Percentiles rank a stretch among this genome's conserved stretches.
Conservation (phyloP, 2,113 vertebrate genomes). For the Actinemys pallida region DNA sequence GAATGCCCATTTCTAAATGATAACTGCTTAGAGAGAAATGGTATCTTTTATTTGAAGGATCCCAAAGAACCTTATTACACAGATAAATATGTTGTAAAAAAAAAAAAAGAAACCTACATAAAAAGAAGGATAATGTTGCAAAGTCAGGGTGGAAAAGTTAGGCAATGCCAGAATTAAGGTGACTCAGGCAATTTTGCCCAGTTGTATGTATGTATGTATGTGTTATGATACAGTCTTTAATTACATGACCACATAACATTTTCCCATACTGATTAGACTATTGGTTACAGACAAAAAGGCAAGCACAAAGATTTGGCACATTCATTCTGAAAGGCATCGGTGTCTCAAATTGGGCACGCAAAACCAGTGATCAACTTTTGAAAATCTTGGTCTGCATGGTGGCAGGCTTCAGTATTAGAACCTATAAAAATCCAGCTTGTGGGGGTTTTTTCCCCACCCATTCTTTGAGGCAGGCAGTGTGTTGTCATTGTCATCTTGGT, state of each 20-base stretch:
- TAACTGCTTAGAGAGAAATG: constrained; percentile 59
- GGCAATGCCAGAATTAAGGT: not conserved
- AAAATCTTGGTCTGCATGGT: not conserved
- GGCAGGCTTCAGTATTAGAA: not conserved
- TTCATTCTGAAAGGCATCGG: not conserved
- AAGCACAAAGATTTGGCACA: not conserved
- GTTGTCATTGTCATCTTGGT: not conserved
- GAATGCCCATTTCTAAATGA: constrained; percentile 27
- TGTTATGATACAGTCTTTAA: not conserved
- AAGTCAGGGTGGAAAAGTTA: not conserved
- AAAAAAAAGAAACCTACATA: not conserved
- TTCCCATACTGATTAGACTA: not conserved
- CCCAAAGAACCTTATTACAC: not conserved
- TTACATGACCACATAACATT: accelerated
- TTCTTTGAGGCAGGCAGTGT: not conserved
- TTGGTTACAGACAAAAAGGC: not conserved
- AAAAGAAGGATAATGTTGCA: not conserved
- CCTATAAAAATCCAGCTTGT: not conserved
- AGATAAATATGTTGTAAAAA: not conserved
- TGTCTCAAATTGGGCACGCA: not conserved
- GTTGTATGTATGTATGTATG: not conserved
- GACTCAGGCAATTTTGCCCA: not conserved
- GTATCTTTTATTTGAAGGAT: not conserved
- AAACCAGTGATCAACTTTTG: not conserved
- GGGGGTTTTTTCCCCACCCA: not conserved